Conservation (phyloP, 1,140 invertebrate genomes). For the Eurosta solidaginis region DNA sequence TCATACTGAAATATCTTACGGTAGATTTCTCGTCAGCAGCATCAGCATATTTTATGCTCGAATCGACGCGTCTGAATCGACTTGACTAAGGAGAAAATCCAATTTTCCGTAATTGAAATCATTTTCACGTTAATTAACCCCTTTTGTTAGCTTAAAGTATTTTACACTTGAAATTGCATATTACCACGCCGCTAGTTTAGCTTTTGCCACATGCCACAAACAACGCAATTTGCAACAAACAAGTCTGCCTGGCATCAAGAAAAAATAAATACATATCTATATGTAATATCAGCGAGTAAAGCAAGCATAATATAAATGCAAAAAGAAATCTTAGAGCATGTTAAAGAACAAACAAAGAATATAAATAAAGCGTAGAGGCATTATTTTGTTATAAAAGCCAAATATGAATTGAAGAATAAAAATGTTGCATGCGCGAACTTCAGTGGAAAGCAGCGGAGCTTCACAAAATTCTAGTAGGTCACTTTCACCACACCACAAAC, state of each 20-base stretch:
- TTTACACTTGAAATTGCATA: constrained; percentile 15
- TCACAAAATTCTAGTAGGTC: too few species aligned
- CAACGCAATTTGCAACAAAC: neutral
- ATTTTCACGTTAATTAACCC: constrained; percentile 35
- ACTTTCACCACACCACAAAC: too few species aligned
- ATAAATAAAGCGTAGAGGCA: too few species aligned
- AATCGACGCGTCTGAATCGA: neutral
- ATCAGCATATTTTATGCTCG: neutral
- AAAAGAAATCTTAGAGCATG: neutral
- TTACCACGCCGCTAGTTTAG: neutral
- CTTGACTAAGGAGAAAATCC: constrained; percentile 18
- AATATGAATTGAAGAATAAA: neutral
- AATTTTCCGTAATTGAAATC: constrained; percentile 31
- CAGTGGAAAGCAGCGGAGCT: neutral
- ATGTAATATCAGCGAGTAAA: neutral
- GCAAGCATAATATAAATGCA: neutral
- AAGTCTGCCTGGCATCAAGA: neutral
- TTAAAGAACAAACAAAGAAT: too few species aligned
- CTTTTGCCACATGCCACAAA: neutral
- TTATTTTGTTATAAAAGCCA: too few species aligned
- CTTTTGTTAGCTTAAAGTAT: constrained; percentile 32
- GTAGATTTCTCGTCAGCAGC: neutral
- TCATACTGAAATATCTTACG: neutral
- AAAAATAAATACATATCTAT: too few species aligned
- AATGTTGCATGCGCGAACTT: too few species aligned